Conservation (phyloP, 2,888 invertebrate genomes). For the Cantharis rufa region DNA sequence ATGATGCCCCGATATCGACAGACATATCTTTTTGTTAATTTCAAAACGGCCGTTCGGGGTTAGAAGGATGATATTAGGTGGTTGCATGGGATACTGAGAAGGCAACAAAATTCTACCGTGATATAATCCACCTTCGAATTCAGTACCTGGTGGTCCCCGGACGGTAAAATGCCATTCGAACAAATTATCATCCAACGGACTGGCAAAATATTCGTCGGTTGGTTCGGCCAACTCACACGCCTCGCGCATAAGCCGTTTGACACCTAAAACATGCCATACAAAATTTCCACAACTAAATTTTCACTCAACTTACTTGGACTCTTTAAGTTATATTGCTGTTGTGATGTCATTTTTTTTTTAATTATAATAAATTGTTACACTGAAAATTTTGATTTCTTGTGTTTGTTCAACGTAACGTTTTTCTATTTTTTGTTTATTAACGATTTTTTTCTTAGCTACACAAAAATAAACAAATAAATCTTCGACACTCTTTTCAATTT, state of each 20-base stretch:
- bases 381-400: not conserved
- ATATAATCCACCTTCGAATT: constrained; percentile 89
- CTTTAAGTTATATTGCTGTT: constrained; percentile 64
- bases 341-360: constrained; percentile 54
- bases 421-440: not conserved
- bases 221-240: constrained; percentile 83
- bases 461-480: constrained; percentile 13
- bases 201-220: constrained; percentile 87
- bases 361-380: not conserved
- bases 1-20: constrained; percentile 94
- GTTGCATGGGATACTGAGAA: constrained; percentile 96
- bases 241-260: constrained; percentile 91
- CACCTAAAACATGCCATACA: constrained; percentile 65
- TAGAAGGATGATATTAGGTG: constrained; percentile 89
- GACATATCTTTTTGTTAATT: constrained; percentile 90
- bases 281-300: not conserved
- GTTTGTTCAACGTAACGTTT: not conserved
- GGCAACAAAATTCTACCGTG: constrained; percentile 91
- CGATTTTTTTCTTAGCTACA: constrained; percentile 3
- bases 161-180: constrained; percentile 99
- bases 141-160: constrained; percentile 83
- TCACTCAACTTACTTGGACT: constrained; percentile 60
- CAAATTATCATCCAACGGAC: constrained; percentile 90
- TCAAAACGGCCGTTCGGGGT: constrained; percentile 95
- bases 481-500: constrained; percentile 12